Base-by-base conservation (phyloP, 2,888 invertebrate genomes). In the Listrodromus nycthemerus region DNA sequence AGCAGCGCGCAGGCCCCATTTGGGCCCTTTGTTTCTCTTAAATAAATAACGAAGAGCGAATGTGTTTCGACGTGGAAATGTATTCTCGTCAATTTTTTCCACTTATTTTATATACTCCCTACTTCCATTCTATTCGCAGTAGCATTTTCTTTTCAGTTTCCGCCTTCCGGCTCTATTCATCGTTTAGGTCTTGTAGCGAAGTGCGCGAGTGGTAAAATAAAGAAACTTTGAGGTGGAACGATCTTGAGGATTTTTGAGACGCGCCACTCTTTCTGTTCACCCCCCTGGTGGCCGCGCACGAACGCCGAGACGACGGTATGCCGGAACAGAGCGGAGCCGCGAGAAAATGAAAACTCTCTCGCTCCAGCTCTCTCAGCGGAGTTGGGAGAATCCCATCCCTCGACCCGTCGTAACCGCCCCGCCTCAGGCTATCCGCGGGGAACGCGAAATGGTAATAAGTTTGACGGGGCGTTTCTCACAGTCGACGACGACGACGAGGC, bases 361-460 rank as follows among this genome's bases (percentile, higher is more conserved):
- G 24, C 61, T 30, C 27, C 21, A 1, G 19, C 21, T 58, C 27
- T 16, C 21, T 67, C 19, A 58, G 50, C 30, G 33, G 55, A 65
- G 70, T 76, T 66, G 45, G 33, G 27, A 48, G 50, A 73, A 66
- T 69, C 50, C 41, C 61, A 69, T 82, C 69, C 69, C 52, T 82
- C 69, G 65, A 55, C 69, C 45, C 19, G 61, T 78, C 71, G 65
- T 67, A 73, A 74, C 73, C 50, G 13, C 21, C 78, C 21, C 78
- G 63, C 78, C 70, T 24, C 78, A 48, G 61, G 70, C 33, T 30
- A 67, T 27, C 63, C 48, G 27, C 27, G 67, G 41, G 61, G 19
- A 81, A 37, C 71, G 73, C 71, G 41, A 66, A 73, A 82, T 82
- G 52, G 73, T 82, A 82, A 78, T 82, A 78, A 82, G 67, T 78